A percentile compares a stretch with the other conserved stretches of the same genome.
phyloP scores from a whole-genome alignment of 2,797 vertebrate species.

The Paguma larvata region DNA sequence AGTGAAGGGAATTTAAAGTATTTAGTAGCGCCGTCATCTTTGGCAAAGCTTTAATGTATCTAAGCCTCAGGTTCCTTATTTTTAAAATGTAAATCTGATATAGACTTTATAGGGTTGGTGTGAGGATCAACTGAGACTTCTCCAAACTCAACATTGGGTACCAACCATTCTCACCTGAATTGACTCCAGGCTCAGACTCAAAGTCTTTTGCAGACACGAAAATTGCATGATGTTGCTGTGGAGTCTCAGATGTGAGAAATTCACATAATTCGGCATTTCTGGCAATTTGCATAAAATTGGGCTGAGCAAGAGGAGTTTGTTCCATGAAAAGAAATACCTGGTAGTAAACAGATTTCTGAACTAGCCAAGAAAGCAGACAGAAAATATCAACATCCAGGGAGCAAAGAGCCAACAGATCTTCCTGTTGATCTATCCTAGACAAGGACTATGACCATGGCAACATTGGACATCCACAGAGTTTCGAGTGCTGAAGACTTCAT shows the following conservation, averaged over 20 bases:
- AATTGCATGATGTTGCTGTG: background rate
- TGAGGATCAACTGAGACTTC: background rate
- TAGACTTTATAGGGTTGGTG: background rate
- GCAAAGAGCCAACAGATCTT: background rate
- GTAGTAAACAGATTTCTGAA: background rate
- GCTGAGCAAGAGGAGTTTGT: background rate
- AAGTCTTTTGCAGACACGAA: background rate
- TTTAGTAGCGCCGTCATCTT: background rate
- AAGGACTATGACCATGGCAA: background rate
- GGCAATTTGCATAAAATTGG: background rate
- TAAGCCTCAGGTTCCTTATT: background rate
- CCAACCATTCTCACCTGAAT: background rate
- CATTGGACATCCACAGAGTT: background rate
- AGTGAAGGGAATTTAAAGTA: background rate
- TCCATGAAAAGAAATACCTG: background rate
- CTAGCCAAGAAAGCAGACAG: background rate
- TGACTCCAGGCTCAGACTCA: background rate
- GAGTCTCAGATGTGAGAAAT: background rate
- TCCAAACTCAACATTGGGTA: background rate
- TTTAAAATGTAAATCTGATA: background rate
- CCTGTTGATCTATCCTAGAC: background rate
- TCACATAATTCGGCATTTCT: background rate
- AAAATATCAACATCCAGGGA: background rate
- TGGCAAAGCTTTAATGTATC: background rate
- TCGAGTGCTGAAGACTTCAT: background rate